Percentiles rank a stretch among this genome's conserved stretches.
These are phyloP conservation scores for Anseranas semipalmata DNA, from an alignment of 2,113 vertebrate genomes.

Conservation along the genomic window DNA sequence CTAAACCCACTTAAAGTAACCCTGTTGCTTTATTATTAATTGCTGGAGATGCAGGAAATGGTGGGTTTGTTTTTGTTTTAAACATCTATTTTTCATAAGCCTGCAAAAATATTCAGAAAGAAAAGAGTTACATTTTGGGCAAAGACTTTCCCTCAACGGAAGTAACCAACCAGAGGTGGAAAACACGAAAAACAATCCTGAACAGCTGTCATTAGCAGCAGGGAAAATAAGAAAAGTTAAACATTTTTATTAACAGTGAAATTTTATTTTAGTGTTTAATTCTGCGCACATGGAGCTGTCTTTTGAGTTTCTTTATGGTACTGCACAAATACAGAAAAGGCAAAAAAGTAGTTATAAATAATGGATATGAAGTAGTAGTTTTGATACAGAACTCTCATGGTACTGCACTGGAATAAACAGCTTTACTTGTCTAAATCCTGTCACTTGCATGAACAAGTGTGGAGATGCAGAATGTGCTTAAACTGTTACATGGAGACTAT, in stretches of 20 bases:
- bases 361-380: background rate
- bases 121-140: background rate
- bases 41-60: background rate
- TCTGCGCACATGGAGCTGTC: background rate
- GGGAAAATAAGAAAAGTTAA: background rate
- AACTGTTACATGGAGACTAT: background rate
- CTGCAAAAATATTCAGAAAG: background rate
- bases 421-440: background rate
- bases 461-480: background rate
- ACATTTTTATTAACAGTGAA: background rate
- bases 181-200: background rate
- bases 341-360: background rate
- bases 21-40: background rate
- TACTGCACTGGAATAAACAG: background rate
- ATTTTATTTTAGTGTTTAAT: background rate
- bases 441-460: background rate
- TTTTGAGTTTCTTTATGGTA: background rate
- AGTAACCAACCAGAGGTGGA: background rate
- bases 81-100: background rate
- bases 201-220: background rate
- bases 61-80: background rate
- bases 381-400: background rate
- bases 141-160: background rate
- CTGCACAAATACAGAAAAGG: background rate
- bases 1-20: background rate